Evolutionary conservation across 2,113 vertebrate species (phyloP).

Genomic region (Hippocampus barbouri): DNA sequence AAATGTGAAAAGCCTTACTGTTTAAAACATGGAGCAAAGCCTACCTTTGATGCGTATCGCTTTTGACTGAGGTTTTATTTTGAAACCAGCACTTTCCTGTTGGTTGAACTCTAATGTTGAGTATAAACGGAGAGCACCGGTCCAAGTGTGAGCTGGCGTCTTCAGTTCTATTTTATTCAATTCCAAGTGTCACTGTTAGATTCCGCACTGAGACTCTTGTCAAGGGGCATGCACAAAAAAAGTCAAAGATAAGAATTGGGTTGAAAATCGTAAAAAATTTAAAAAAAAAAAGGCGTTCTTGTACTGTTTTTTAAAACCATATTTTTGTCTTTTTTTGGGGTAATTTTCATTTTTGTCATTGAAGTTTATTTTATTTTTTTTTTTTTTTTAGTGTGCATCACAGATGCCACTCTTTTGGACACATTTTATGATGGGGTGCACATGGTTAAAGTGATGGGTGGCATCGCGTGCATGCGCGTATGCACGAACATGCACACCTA

Average conservation of each 20-base stretch:
- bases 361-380: no score
- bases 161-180: background rate
- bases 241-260: background rate
- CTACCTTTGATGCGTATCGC: background rate
- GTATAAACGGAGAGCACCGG: background rate
- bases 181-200: background rate
- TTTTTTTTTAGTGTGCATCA: no score
- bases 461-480: no score
- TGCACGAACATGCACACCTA: no score
- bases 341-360: no score
- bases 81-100: background rate
- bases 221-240: background rate
- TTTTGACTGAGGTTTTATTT: background rate
- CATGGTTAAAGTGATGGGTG: no score
- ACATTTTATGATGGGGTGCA: no score
- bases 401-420: no score
- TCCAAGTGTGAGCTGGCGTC: background rate
- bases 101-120: background rate
- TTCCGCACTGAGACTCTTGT: background rate
- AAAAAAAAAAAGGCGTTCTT: background rate
- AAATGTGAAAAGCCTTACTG: background rate
- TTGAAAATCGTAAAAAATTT: no score
- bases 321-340: no score
- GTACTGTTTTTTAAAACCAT: no score
- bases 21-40: background rate